phyloP scores from a whole-genome alignment of 2,113 vertebrate species.

The Sprattus sprattus region DNA sequence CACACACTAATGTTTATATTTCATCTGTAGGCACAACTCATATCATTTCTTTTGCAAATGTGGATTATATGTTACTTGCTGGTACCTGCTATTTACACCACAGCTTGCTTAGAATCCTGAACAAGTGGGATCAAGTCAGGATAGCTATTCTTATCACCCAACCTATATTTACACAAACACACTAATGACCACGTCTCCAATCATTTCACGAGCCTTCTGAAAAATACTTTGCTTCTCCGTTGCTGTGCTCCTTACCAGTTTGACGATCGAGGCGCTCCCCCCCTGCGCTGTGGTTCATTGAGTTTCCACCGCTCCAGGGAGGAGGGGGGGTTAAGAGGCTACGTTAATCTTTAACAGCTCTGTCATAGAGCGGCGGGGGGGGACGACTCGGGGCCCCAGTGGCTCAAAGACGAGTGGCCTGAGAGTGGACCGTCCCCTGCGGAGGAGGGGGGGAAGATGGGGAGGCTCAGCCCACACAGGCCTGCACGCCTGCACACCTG shows the following conservation, averaged over 20 bases:
- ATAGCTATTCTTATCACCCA: neutral
- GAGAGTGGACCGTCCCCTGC: constrained; percentile 36
- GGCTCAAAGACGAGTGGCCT: neutral
- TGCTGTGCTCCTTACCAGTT: neutral
- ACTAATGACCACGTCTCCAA: neutral
- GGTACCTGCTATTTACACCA: neutral
- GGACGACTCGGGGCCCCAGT: neutral
- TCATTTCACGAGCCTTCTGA: neutral
- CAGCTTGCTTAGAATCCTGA: neutral
- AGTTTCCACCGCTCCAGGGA: neutral
- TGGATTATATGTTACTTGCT: neutral
- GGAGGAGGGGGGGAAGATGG: neutral
- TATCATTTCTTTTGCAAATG: neutral
- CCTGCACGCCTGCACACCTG: neutral
- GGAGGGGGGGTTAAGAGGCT: neutral
- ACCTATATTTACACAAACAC: neutral
- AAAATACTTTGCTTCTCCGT: neutral
- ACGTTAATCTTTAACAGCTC: constrained; percentile 3
- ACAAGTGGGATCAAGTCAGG: constrained; percentile 6
- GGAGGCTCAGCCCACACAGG: neutral
- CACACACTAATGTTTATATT: neutral
- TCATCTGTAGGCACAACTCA: neutral
- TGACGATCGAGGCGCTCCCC: neutral
- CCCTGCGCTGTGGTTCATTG: neutral
- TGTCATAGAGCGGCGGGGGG: neutral